Conservation (phyloP, 1,140 invertebrate genomes). For the Panagrolaimus sp. region DNA sequence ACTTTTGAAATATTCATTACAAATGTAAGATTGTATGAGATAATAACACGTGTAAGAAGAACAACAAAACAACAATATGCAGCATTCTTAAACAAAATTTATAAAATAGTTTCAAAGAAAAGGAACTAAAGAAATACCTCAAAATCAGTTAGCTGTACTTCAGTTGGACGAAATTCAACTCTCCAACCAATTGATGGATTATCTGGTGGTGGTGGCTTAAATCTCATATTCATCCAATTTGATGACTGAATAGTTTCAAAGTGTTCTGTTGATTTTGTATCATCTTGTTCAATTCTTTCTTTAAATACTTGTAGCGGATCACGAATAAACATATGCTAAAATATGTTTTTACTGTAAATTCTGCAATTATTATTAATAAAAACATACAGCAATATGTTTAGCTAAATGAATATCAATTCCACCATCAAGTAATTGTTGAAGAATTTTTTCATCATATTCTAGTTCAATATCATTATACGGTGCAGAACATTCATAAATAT, state of each 20-base stretch:
- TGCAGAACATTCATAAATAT: constrained; percentile 78
- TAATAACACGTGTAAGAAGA: constrained; percentile 85
- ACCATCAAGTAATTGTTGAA: constrained; percentile 72
- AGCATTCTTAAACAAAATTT: too few species aligned
- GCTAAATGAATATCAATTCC: constrained; percentile 59
- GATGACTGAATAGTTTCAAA: constrained; percentile 99
- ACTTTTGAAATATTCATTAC: constrained; percentile 96
- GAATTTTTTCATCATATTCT: constrained; percentile 76
- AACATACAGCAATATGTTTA: constrained; percentile 31
- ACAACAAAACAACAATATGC: constrained; percentile 98
- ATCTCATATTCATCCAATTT: constrained; percentile 99
- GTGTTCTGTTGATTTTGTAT: constrained; percentile 88
- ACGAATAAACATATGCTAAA: constrained; percentile 94
- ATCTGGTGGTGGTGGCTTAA: constrained; percentile 74
- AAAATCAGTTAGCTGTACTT: constrained; percentile 92
- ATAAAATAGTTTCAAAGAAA: too few species aligned
- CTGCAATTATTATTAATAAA: constrained; percentile 67
- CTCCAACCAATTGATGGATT: constrained; percentile 85
- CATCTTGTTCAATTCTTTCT: constrained; percentile 90
- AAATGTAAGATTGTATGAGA: constrained; percentile 91
- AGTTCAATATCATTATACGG: constrained; percentile 86
- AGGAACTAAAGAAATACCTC: too few species aligned
- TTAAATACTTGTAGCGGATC: constrained; percentile 89
- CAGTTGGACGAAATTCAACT: constrained; percentile 97
- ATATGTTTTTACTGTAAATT: constrained; percentile 72